These are phyloP conservation scores for Drosophila eugracilis DNA, from an alignment of 1,140 invertebrate genomes.

Conservation along the genomic window DNA sequence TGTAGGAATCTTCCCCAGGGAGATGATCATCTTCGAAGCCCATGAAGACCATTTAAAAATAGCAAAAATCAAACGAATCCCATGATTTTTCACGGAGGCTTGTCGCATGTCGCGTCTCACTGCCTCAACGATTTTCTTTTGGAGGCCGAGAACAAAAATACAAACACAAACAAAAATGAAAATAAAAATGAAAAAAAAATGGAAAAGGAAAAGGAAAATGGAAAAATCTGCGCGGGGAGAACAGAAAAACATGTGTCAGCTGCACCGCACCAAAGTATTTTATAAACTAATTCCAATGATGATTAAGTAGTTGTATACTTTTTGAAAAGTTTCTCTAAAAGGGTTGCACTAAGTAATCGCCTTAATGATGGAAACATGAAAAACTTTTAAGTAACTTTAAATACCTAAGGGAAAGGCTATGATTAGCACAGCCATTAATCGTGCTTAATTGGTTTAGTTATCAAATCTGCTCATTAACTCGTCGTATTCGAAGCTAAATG, in stretches of 20 bases:
- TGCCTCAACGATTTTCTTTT: background rate
- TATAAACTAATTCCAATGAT: background rate
- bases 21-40: conserved; percentile 15
- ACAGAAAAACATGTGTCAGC: conserved; percentile 22
- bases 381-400: too few relatives aligned
- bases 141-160: conserved; percentile 4
- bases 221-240: conserved; percentile 20
- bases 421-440: too few relatives aligned
- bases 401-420: too few relatives aligned
- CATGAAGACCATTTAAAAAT: conserved; percentile 38
- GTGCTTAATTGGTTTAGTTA: too few relatives aligned
- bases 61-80: conserved; percentile 28
- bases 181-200: conserved; percentile 1
- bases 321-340: too few relatives aligned
- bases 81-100: conserved; percentile 30
- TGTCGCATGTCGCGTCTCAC: conserved; percentile 27
- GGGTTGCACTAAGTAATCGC: too few relatives aligned
- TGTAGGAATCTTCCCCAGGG: conserved; percentile 3
- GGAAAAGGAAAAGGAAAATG: background rate
- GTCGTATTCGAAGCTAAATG: too few relatives aligned
- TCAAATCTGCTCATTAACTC: too few relatives aligned
- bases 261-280: background rate
- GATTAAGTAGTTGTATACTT: too few relatives aligned
- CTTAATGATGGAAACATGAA: too few relatives aligned
- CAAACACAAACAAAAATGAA: background rate